Evolutionary conservation across 2,888 invertebrate genomes (phyloP), one percentile per base, ranked within the genome.

Genomic region (Drosophila buzzatii): DNA sequence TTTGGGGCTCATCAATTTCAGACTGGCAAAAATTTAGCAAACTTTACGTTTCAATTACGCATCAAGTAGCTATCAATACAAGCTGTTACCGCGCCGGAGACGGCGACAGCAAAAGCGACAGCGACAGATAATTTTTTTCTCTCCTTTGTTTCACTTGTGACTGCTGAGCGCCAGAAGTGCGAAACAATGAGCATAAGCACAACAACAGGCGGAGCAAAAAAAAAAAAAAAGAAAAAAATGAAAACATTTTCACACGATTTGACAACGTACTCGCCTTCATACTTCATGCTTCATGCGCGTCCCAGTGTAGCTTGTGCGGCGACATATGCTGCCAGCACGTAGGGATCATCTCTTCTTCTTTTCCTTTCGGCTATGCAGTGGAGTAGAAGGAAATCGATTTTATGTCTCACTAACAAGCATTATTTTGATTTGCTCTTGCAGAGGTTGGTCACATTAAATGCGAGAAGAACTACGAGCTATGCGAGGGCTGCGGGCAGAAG

Each of bases 401-500:
- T 49, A 37, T 55, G n/a, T 31, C 53, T 63, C 42, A 70, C 73
- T 81, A 49, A 71, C 55, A 56, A 52, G 39, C 18, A 3, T 37
- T 18, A 33, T 41, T 37, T n/a, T 42, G 10, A 35, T n/a, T 35
- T 39, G 53, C 20, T 9, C n/a, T 49, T 18, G 23, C 85, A 93
- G 93, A 93, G 81, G 92, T 93, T 57, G 94, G 95, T 60, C 95
- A 94, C 92, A 95, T 96, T 92, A 96, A 96, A 92, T 94, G 96
- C 78, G 96, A 97, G 93, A 97, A 96, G 93, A 96, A 96, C 77
- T 96, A 96, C 81, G 97, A 98, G 93, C 96, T 97, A 91, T 99
- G 99, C 94, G 98, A 98, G 89, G 98, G 98, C 61, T 99, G 99
- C 94, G 97, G 98, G 18, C 97, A 97, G 92, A 97, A 97, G 93